Evolutionary conservation across 1,140 invertebrate genomes (phyloP), one percentile per base, ranked within the genome.

Genomic region (Plutomurus gul): DNA sequence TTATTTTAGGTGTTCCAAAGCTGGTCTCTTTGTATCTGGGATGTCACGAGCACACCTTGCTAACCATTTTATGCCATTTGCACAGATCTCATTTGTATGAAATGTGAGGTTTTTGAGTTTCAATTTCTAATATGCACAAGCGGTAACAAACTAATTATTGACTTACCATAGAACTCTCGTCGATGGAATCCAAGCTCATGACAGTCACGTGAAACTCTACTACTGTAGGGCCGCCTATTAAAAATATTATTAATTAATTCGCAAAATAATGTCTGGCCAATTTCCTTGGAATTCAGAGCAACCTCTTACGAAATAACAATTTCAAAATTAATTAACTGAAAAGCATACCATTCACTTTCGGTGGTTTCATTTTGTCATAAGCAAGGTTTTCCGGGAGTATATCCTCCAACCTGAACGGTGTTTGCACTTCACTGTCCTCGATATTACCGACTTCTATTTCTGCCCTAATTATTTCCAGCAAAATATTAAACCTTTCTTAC

Each of bases 151-250:
- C 10, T 11, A 43, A n/a, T 5, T 1, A 16, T 4, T n/a, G 27
- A 16, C 88, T 89, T 87, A 93, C 94, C 94, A 96, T 96, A n/a
- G 93, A 95, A 87, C 95, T 93, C 86, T 96, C 94, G 85, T 96
- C 94, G 82, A 96, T 95, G 4, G 94, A 95, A 86, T 96, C 94
- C 49, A 96, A 86, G 43, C 93, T 94, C 77, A 95, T 88, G 7
- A 96, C 94, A 22, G 94, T 95, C 25, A 96, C 94, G 86, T 96
- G 94, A 84, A 95, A 96, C 85, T 94, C 94, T 27, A 95, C 94
- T 65, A 94, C 89, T 4, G 94, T 96, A 7, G 94, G 93, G 84
- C 95, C 93, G 1, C 93, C 94, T 83, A 43, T 43, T 10, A 43
- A 43, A 43, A 43, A 43, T 43, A 43, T 13, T 3, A 4, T 13